Base-by-base conservation (phyloP, 2,797 vertebrate genomes). In the Botia kubotai region DNA sequence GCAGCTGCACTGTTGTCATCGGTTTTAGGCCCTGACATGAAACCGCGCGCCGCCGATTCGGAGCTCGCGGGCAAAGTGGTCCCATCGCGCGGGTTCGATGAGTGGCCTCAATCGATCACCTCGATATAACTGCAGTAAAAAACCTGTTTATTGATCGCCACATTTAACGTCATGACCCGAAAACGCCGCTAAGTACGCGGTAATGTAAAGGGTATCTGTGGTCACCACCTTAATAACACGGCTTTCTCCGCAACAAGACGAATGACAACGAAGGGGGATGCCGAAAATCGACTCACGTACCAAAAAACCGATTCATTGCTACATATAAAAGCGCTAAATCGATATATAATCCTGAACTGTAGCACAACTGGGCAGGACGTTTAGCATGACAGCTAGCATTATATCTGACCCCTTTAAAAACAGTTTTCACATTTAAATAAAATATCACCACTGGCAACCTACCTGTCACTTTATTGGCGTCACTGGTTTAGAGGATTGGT, bases 381-480 rank as follows among this genome's bases (percentile, higher is more conserved):
- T 80, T 80, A 80, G 78, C 78, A 74, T 80, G 70, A 72, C 77
- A 79, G 70, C 62, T 80, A 80, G 62, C 78, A 48, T 17, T 11
- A 46, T 48, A 80, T 57, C 71, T 52, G 12, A 26, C 16, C 62
- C 13, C 55, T 63, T 74, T 73, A 29, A 80, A 67, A 66, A 66
- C 67, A 68, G 17, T 19, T 13, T 2, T 65, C 26, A 48, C 48
- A 16, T 26, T 63, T 7, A 63, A 48, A 72, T 77, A 67, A 43
- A 77, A 26, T 39, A 43, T 46, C 21, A 71, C 58, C 63, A 7
- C 57, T 33, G 57, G 17, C 1, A 26, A 69, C 83, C 70, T 68
- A 87, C 86, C 86, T 83, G 86, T 71, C 81, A 82, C 69, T 43
- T 48, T 46, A 58, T 6, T 60, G n/a, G 33, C 70, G 65, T 65